Base-by-base conservation (phyloP, 2,888 invertebrate species). In the Nebria brevicollis region DNA sequence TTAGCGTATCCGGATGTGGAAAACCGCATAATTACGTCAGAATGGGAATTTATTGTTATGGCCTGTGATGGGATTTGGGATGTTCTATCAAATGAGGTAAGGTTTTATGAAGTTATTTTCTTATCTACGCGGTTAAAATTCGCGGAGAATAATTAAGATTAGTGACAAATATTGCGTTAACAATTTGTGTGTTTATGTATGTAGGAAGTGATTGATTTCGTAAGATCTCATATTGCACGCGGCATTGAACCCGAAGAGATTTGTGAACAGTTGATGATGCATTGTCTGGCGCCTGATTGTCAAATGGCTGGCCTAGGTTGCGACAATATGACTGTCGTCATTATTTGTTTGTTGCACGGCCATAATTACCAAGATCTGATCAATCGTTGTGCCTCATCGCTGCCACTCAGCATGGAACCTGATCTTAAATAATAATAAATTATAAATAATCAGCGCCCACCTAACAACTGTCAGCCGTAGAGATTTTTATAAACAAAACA, bases 11-110 rank as follows among this genome's bases (percentile, higher is more conserved):
- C 99, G 0, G 99, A 99, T 87, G 95, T 99, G 4, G 94, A 95
- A 88, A 93, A 94, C 72, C 93, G 94, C 83, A 93, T 94, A 82
- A 90, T 99, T 83, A 95, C 93, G 68, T 92, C 94, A n/a, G 96
- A 98, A 83, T 97, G 97, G 94, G 98, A 99, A 90, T 99, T 99
- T 88, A 92, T 99, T 79, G 93, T 99, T 65, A 91, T 99, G 85
- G 99, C 99, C 0, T 99, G 99, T 89, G 99, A 99, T 89, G 99
- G 99, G 41, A 99, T 99, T 85, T 99, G 99, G 99, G 99, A 99
- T 89, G 99, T 99, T 34, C 92, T 99, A 91, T 95, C 94, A 75
- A 98, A 97, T 89, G 95, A 96, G 90, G 93, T 92, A 85, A 85
- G 54, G 13, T 54, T 54, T 54, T 7, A 11, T 7, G 4, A 13